A percentile compares a stretch with the other conserved stretches of the same genome.
phyloP scores from a whole-genome alignment of 2,797 vertebrate species.

The Carduelis carduelis region DNA sequence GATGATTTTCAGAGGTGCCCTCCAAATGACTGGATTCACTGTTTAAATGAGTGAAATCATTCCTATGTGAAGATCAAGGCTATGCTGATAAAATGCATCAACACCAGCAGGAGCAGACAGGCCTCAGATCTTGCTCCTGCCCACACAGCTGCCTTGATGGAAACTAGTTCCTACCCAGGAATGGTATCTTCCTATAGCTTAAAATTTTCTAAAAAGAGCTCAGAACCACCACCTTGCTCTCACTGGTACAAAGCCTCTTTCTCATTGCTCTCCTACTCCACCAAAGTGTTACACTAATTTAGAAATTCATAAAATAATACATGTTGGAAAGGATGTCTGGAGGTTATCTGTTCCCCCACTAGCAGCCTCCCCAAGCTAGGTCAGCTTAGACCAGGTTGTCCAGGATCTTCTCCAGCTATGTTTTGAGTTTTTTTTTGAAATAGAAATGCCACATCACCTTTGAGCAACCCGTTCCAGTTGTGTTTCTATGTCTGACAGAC shows the following conservation, averaged over 20 bases:
- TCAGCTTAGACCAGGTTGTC: neutral
- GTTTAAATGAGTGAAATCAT: neutral
- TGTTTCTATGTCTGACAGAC: neutral
- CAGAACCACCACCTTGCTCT: neutral
- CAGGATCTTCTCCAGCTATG: neutral
- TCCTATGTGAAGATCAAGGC: neutral
- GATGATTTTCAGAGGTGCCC: neutral
- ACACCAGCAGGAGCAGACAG: neutral
- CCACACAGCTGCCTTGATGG: neutral
- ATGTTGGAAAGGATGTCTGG: neutral
- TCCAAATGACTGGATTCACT: neutral
- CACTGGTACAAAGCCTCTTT: neutral
- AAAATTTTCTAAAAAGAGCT: neutral
- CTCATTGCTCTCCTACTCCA: neutral
- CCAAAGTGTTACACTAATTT: neutral
- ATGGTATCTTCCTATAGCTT: neutral
- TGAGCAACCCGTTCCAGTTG: neutral
- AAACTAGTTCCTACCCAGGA: neutral
- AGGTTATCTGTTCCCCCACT: neutral
- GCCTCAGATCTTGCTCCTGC: neutral
- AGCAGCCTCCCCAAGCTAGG: neutral
- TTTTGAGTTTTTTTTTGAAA: neutral
- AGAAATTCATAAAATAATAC: neutral
- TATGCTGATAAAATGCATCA: neutral
- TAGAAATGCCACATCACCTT: neutral